phyloP scores from a whole-genome alignment of 2,797 vertebrate genomes.

The Sebastes jordani region DNA sequence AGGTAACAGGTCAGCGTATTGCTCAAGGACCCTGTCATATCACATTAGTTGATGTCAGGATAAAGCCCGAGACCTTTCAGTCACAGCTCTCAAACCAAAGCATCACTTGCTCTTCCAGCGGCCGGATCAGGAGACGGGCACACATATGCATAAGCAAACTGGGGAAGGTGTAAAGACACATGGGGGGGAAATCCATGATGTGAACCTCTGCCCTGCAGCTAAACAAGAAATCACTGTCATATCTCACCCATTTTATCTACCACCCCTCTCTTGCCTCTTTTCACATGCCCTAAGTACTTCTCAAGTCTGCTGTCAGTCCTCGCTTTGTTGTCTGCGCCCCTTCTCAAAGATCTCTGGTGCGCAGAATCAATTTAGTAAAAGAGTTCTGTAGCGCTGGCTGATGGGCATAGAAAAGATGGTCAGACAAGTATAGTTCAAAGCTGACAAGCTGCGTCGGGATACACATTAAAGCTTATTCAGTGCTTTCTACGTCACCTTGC shows the following conservation, averaged over 20 bases:
- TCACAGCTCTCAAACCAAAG: constrained; percentile 1
- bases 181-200: constrained; percentile 17
- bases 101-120: constrained; percentile 1
- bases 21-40: constrained; percentile 34
- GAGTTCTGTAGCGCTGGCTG: constrained; percentile 27
- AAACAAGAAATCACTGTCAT: constrained; percentile 45
- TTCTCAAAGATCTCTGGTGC: constrained; percentile 35
- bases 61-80: constrained; percentile 4
- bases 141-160: not conserved
- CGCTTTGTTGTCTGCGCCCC: constrained; percentile 25
- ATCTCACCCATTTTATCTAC: constrained; percentile 41
- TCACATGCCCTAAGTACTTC: constrained; percentile 30
- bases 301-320: constrained; percentile 39
- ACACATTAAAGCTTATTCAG: constrained; percentile 57
- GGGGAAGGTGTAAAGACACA: constrained; percentile 35
- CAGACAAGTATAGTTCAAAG: constrained; percentile 55
- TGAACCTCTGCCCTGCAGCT: constrained; percentile 42
- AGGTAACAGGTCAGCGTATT: constrained; percentile 36
- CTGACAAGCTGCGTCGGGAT: constrained; percentile 48
- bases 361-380: constrained; percentile 58
- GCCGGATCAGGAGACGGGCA: not conserved
- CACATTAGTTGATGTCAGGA: constrained; percentile 14
- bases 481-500: constrained; percentile 50
- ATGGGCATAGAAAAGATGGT: constrained; percentile 56
- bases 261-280: constrained; percentile 24